phyloP scores from a whole-genome alignment of 2,113 vertebrate genomes.

The Rostratula benghalensis region DNA sequence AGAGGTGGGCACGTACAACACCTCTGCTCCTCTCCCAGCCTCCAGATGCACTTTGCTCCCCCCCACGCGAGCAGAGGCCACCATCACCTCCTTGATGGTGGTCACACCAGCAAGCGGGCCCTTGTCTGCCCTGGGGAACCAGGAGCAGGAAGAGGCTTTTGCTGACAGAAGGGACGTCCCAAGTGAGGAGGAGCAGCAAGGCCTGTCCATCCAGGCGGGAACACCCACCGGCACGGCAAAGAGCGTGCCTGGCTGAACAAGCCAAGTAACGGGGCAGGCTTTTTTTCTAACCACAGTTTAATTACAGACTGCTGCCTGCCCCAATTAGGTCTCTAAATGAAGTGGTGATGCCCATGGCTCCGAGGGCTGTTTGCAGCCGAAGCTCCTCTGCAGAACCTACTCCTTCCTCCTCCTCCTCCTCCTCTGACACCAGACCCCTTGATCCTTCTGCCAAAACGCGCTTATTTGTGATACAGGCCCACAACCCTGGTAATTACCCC shows the following conservation, averaged over 20 bases:
- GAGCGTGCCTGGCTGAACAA: accelerated
- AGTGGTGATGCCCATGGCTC: not conserved
- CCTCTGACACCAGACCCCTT: too few relatives aligned
- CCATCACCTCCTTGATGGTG: accelerated
- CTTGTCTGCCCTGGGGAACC: accelerated
- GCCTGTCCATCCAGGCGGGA: accelerated
- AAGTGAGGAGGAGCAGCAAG: accelerated
- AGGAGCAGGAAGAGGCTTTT: not conserved
- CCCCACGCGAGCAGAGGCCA: accelerated
- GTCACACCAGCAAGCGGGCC: not conserved
- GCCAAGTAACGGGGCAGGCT: accelerated
- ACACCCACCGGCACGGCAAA: accelerated
- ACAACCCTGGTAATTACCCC: too few relatives aligned
- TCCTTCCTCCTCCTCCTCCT: not conserved
- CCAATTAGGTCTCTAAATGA: accelerated
- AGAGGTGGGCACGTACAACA: accelerated
- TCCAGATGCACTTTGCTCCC: not conserved
- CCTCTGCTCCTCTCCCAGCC: accelerated
- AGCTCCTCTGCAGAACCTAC: not conserved
- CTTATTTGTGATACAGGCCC: accelerated
- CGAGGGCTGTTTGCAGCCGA: accelerated
- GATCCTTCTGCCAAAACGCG: accelerated
- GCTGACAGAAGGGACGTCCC: not conserved
- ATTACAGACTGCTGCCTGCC: not conserved
- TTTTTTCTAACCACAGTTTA: accelerated